A percentile compares a stretch with the other conserved stretches of the same genome.
phyloP scores from a whole-genome alignment of 2,113 vertebrate genomes.

The Ameiurus melas region DNA sequence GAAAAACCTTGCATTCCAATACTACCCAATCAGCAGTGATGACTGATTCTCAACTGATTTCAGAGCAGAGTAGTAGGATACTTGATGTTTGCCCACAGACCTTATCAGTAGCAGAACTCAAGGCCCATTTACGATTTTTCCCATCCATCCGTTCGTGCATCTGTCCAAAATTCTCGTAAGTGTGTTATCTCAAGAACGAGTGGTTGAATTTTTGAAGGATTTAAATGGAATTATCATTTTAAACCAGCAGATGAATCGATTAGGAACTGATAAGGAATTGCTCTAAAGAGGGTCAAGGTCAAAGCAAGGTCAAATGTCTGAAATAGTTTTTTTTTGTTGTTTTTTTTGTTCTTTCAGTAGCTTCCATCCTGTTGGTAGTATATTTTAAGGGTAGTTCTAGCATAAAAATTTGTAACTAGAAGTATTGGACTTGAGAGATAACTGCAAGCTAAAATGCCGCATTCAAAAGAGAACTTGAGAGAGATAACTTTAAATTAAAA shows the following conservation, averaged over 20 bases:
- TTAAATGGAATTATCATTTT: not conserved
- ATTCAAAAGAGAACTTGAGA: no score
- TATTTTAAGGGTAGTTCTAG: not conserved
- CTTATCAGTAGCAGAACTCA: not conserved
- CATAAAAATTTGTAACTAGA: no score
- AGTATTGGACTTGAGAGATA: not conserved
- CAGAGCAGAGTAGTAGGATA: not conserved
- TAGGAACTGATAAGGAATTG: not conserved
- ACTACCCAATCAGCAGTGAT: not conserved
- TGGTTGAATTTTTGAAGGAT: not conserved
- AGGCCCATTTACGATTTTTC: not conserved
- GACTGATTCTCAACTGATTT: not conserved
- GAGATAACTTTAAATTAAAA: no score
- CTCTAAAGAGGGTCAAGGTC: not conserved
- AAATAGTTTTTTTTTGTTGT: not conserved
- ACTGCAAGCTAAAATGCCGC: not conserved
- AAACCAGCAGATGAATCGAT: not conserved
- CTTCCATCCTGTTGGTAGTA: not conserved
- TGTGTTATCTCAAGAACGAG: not conserved
- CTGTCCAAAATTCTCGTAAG: not conserved
- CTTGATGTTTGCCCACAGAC: not conserved
- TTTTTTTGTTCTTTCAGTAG: not conserved
- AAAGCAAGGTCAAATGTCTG: not conserved
- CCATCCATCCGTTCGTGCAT: not conserved
- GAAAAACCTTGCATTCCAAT: not conserved